Base-by-base conservation (phyloP, 1,140 invertebrate species). In the Teleogryllus occipitalis region DNA sequence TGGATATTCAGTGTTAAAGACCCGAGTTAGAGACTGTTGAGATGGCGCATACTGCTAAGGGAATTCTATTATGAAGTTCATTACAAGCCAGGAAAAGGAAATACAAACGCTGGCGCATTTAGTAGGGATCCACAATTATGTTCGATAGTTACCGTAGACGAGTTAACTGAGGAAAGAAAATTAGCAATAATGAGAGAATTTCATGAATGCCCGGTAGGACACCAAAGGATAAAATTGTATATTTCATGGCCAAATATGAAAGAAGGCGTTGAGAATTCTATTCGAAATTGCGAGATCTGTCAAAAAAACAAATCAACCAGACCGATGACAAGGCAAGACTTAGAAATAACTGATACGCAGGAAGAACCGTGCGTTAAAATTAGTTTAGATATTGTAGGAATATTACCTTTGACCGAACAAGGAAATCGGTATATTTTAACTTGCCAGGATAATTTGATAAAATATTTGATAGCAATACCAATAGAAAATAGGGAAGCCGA, bases 1-100 rank as follows among this genome's bases (percentile, higher is more conserved):
- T 88, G 83, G 83, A 78, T 87, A 6, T 79, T 81, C n/a, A 81
- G 82, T 8, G 82, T 84, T 0, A 86, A 84, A 78, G 82, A 85
- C 49, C 81, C 81, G n/a, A 81, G 76, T 0, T 81, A 81, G 74
- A 49, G 84, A 75, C 76, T 87, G 8, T 81, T 82, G 0, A 78
- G 85, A 46, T 87, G 85, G 85, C 46, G 80, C 14, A 47, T 86
- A 12, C 47, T 81, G 46, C 74, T 87, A 27, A 83, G 85, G 81
- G 82, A 82, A 8, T 86, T 83, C 80, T 76, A 83, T 49, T 83
- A 84, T 78, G 72, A 83, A 49, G 82, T 86, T 18, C 73, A 77
- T 10, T 83, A 86, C 79, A 80, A 82, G 78, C 10, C 8, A 3
- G 81, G 81, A 3, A 47, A 14, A 0, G 3, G 6, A 0, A 80